phyloP scores from a whole-genome alignment of 2,113 vertebrate species.

The Caretta caretta region DNA sequence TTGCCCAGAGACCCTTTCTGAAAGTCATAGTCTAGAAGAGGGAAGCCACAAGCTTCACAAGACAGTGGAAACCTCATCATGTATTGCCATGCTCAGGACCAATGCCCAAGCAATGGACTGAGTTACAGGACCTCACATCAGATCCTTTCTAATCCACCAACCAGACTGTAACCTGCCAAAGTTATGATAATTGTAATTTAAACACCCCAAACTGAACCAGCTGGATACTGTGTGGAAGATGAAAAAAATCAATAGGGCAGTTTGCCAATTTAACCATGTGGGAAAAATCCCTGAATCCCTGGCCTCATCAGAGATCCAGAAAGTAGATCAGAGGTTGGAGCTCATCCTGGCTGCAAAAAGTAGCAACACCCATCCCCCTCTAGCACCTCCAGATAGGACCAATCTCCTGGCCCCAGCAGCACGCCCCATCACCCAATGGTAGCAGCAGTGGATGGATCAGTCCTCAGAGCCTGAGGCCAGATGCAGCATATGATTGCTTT shows the following conservation, averaged over 20 bases:
- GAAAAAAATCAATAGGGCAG: no score
- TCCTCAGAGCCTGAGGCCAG: neutral
- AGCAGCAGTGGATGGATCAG: neutral
- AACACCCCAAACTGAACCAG: neutral
- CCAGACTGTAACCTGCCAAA: neutral
- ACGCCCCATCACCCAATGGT: neutral
- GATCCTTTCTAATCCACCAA: neutral
- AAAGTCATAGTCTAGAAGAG: neutral
- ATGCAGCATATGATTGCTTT: neutral
- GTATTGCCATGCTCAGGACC: accelerated
- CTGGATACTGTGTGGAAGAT: neutral
- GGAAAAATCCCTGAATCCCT: neutral
- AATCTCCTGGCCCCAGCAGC: neutral
- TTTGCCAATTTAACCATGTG: neutral
- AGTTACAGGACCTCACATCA: accelerated
- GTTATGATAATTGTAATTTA: neutral
- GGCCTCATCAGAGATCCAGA: neutral
- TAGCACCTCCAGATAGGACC: neutral
- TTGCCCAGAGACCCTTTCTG: neutral
- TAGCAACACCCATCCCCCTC: neutral
- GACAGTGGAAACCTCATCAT: neutral
- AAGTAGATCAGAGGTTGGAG: neutral
- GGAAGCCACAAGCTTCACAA: neutral
- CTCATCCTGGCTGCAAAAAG: neutral
- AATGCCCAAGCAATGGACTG: neutral